Evolutionary conservation across 2,888 invertebrate species (phyloP).

Genomic region (Limulus polyphemus): DNA sequence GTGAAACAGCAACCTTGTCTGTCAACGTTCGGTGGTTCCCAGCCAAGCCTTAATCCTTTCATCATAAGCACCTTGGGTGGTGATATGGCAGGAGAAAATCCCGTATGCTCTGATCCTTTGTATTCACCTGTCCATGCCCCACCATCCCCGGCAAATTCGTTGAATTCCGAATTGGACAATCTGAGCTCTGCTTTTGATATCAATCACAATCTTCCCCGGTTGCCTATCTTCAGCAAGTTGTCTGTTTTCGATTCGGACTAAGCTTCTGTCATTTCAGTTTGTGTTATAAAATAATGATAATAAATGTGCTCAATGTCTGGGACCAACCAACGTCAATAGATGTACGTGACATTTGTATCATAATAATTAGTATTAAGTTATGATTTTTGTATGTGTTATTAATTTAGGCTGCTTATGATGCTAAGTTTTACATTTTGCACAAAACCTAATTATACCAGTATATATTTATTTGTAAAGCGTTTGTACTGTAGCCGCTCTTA

Average conservation of each 20-base stretch:
- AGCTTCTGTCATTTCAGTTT: background rate
- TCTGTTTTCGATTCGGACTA: constrained; percentile 4
- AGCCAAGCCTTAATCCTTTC: constrained; percentile 4
- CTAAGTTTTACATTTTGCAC: too few species aligned
- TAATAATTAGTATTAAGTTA: too few species aligned
- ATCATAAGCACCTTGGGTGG: too few species aligned
- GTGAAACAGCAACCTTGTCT: background rate
- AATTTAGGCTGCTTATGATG: too few species aligned
- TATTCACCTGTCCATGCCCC: background rate
- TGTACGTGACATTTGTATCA: too few species aligned
- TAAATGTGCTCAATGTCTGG: too few species aligned
- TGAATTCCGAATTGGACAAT: constrained; percentile 15
- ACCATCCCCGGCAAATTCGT: constrained; percentile 9
- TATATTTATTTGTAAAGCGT: too few species aligned
- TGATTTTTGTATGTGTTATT: too few species aligned
- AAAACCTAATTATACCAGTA: too few species aligned
- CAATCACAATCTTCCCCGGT: background rate
- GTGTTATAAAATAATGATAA: too few species aligned
- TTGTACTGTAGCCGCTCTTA: too few species aligned
- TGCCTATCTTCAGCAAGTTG: constrained; percentile 18
- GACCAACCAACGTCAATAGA: too few species aligned
- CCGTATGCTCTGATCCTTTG: background rate
- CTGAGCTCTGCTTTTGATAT: constrained; percentile 4
- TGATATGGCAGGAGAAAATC: background rate
- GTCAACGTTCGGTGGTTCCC: constrained; percentile 11